Percentiles rank a stretch among this genome's conserved stretches.
These are phyloP conservation scores for Yponomeuta malinellus DNA, from an alignment of 2,888 invertebrate genomes.

Conservation along the genomic window DNA sequence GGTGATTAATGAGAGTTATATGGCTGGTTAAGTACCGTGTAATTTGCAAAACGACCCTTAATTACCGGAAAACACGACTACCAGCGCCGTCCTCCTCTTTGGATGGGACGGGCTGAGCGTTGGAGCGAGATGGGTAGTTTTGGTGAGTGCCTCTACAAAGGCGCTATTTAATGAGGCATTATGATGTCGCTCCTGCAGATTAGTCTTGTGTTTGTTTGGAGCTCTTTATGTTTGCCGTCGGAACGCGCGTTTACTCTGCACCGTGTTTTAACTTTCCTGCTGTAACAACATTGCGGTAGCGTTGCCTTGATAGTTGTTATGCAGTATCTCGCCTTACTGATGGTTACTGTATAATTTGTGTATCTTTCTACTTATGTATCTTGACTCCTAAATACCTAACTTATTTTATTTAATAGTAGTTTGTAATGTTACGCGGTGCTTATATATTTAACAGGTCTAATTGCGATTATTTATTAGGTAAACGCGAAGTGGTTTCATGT, in stretches of 20 bases:
- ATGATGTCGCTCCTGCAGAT: slow-evolving; percentile 70
- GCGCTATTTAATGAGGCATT: slow-evolving; percentile 73
- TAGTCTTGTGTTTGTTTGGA: slow-evolving; percentile 66
- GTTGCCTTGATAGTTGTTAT: too few relatives aligned
- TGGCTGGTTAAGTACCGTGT: slow-evolving; percentile 84
- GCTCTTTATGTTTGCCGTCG: slow-evolving; percentile 71
- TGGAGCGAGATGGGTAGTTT: slow-evolving; percentile 42
- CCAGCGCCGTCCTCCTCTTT: slow-evolving; percentile 55
- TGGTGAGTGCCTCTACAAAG: slow-evolving; percentile 57
- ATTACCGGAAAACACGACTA: slow-evolving; percentile 74
- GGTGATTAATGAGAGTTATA: slow-evolving; percentile 81
- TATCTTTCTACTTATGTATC: too few relatives aligned
- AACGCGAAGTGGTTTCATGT: too few relatives aligned
- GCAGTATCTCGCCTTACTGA: too few relatives aligned
- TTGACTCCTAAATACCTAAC: too few relatives aligned
- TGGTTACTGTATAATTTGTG: too few relatives aligned
- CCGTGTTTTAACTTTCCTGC: not conserved
- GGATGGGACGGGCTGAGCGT: slow-evolving; percentile 25
- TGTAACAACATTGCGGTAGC: too few relatives aligned
- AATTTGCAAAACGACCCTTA: slow-evolving; percentile 86
- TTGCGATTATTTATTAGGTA: too few relatives aligned
- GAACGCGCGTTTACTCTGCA: slow-evolving; percentile 27
- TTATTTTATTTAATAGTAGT: too few relatives aligned
- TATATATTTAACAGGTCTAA: too few relatives aligned
- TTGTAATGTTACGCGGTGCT: too few relatives aligned